These are phyloP conservation scores for Limenitis camilla DNA, from an alignment of 2,888 invertebrate genomes.

Conservation along the genomic window DNA sequence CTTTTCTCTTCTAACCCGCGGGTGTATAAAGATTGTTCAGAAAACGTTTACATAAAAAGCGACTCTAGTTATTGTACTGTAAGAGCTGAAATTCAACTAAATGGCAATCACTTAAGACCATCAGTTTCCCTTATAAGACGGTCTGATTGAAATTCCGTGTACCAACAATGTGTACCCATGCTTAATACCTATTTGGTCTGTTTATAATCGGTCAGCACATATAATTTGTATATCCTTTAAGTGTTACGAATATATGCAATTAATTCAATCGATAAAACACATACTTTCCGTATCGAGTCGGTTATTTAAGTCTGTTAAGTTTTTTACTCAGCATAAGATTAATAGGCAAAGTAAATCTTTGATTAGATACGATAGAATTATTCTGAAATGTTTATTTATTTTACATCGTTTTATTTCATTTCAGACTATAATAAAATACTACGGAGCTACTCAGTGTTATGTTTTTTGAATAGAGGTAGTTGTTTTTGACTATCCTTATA, in stretches of 20 bases:
- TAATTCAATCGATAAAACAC: slow-evolving; percentile 56
- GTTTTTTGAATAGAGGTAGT: no score
- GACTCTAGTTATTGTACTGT: not conserved
- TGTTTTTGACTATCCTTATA: no score
- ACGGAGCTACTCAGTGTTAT: no score
- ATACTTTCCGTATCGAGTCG: slow-evolving; percentile 35
- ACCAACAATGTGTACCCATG: slow-evolving; percentile 62
- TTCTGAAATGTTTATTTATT: not conserved
- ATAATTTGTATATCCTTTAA: slow-evolving; percentile 51
- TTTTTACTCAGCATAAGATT: slow-evolving; percentile 5
- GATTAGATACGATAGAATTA: slow-evolving; percentile 1
- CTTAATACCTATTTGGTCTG: slow-evolving; percentile 57
- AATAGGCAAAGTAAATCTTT: not conserved
- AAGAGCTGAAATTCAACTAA: slow-evolving; percentile 7
- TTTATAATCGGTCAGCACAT: slow-evolving; percentile 54
- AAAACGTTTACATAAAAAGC: not conserved
- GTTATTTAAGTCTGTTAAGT: slow-evolving; percentile 17
- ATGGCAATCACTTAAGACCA: slow-evolving; percentile 19
- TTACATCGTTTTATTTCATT: no score
- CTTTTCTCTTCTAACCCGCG: slow-evolving; percentile 56
- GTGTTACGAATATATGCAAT: slow-evolving; percentile 57
- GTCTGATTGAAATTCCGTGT: slow-evolving; percentile 74
- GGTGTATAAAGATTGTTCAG: slow-evolving; percentile 20
- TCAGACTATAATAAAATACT: not conserved
- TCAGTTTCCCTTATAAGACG: slow-evolving; percentile 12